Conservation (phyloP, 2,113 vertebrate species). For the Orycteropus afer region DNA sequence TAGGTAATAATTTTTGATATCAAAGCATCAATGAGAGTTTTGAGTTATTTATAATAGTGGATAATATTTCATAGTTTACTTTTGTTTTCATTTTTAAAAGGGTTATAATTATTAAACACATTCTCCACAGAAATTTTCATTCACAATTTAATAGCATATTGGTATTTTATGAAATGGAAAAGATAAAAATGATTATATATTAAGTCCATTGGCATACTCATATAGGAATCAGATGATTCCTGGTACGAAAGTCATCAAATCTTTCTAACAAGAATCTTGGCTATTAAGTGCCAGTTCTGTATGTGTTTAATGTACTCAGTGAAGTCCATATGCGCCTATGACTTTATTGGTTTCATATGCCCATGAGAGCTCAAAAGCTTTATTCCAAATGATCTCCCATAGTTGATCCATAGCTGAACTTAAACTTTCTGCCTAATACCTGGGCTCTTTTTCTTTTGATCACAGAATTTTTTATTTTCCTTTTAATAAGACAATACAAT, state of each 20-base stretch:
- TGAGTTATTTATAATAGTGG: not conserved
- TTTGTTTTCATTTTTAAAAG: not conserved
- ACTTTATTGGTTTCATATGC: not conserved
- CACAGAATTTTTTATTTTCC: slow-evolving; percentile 20
- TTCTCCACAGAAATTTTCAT: not conserved
- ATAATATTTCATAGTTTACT: not conserved
- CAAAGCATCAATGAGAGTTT: not conserved
- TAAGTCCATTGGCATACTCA: not conserved
- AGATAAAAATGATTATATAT: not conserved
- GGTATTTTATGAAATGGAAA: not conserved
- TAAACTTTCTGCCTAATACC: not conserved
- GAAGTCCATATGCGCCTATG: no score
- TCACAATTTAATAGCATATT: not conserved
- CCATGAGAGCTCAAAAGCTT: not conserved
- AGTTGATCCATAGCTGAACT: not conserved
- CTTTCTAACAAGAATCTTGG: not conserved
- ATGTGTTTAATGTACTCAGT: not conserved
- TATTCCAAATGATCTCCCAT: not conserved
- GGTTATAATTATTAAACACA: not conserved
- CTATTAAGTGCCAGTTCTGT: not conserved
- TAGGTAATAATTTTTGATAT: not conserved
- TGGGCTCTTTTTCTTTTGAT: not conserved
- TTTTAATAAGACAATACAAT: not conserved
- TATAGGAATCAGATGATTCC: not conserved
- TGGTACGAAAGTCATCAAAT: not conserved